These are phyloP conservation scores for Taenioides sp. DNA, from an alignment of 2,797 vertebrate species.

Conservation along the genomic window DNA sequence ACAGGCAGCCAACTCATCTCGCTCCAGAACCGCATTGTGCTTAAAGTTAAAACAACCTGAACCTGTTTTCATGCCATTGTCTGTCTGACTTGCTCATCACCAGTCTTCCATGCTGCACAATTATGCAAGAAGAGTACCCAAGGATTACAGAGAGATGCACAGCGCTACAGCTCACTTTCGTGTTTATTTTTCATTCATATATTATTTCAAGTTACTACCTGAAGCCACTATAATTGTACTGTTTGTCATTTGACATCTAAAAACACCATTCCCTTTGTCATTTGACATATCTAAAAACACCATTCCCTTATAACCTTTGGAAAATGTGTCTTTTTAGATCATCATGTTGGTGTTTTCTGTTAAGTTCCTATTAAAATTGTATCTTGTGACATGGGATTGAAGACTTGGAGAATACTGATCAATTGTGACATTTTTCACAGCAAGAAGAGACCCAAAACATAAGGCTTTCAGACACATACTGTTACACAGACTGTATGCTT, in stretches of 20 bases:
- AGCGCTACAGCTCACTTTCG: conserved; percentile 36
- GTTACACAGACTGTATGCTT: conserved; percentile 41
- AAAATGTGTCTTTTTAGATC: conserved; percentile 18
- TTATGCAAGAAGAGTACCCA: conserved; percentile 71
- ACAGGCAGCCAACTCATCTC: conserved; percentile 38
- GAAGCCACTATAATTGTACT: conserved; percentile 16
- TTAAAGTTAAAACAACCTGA: conserved; percentile 58
- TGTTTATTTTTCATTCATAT: conserved; percentile 22
- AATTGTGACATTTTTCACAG: conserved; percentile 5
- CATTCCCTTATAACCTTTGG: not conserved
- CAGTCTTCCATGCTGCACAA: conserved; percentile 78
- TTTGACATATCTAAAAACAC: conserved; percentile 28
- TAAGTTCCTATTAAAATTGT: conserved; percentile 28
- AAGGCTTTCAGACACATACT: conserved; percentile 36
- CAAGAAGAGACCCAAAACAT: conserved; percentile 36
- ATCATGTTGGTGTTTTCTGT: conserved; percentile 21
- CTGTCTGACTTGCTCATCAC: conserved; percentile 63
- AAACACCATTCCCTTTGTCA: conserved; percentile 4
- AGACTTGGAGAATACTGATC: conserved; percentile 27
- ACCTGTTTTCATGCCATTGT: conserved; percentile 60
- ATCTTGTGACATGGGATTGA: conserved; percentile 34
- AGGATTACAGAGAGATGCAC: conserved; percentile 61
- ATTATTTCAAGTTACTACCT: conserved; percentile 24
- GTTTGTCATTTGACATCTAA: conserved; percentile 1
- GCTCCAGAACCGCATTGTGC: conserved; percentile 51